These are phyloP conservation scores for Cataglyphis albicans DNA, from an alignment of 2,888 invertebrate species.

Conservation along the genomic window DNA sequence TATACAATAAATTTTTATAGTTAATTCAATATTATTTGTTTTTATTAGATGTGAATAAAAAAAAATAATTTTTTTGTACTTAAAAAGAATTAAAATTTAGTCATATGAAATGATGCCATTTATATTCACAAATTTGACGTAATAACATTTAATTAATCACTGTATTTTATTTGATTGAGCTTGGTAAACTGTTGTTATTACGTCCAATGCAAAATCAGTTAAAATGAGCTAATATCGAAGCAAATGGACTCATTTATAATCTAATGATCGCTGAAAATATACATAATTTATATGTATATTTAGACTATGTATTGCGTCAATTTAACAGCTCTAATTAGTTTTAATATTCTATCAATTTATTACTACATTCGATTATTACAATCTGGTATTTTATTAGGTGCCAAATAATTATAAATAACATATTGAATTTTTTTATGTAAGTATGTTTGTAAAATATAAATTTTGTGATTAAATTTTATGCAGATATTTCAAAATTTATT, in stretches of 20 bases:
- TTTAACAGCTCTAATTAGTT: not conserved
- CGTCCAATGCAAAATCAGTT: not conserved
- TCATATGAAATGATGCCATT: not conserved
- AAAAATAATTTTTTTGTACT: not conserved
- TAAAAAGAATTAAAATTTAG: not conserved
- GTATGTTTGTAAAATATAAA: not conserved
- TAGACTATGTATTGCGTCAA: not conserved
- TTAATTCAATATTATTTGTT: not conserved
- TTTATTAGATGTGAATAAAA: not conserved
- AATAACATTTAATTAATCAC: not conserved
- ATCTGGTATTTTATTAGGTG: not conserved
- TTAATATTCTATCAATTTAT: not conserved
- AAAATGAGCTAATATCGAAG: not conserved
- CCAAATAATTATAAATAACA: not conserved
- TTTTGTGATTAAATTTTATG: not conserved
- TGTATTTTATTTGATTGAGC: not conserved
- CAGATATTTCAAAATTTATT: not conserved
- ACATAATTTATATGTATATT: constrained; percentile 20
- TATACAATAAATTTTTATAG: not conserved
- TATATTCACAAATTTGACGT: not conserved
- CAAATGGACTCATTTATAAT: constrained; percentile 8
- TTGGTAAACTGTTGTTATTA: constrained; percentile 6
- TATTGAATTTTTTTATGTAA: not conserved
- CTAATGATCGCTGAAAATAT: not conserved
- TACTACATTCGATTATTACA: not conserved